Conservation (phyloP, 2,888 invertebrate species). For the Drosophila subquinaria region DNA sequence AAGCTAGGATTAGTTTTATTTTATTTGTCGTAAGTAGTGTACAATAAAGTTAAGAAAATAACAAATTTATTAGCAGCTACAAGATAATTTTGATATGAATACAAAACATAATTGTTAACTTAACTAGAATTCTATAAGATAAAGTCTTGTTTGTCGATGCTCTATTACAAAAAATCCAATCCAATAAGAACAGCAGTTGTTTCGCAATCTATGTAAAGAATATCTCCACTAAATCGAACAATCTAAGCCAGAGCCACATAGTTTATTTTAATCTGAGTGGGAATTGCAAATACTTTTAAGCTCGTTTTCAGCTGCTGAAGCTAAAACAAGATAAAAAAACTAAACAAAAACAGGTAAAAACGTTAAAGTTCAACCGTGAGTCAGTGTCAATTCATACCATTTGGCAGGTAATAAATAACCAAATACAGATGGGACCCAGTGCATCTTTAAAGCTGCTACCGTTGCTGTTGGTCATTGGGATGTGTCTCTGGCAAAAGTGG, state of each 20-base stretch:
- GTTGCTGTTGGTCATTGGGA: slow-evolving; percentile 6
- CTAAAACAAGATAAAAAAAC: not conserved
- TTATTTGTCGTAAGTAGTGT: not conserved
- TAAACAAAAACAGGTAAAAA: not conserved
- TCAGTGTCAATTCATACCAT: slow-evolving; percentile 24
- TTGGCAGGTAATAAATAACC: slow-evolving; percentile 42
- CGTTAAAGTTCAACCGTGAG: slow-evolving; percentile 7
- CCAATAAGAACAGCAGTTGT: not conserved
- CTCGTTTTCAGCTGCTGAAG: not conserved
- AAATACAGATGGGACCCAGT: slow-evolving; percentile 9
- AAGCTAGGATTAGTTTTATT: not conserved
- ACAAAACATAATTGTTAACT: not conserved
- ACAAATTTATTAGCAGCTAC: not conserved
- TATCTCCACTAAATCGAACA: not conserved
- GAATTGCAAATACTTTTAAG: not conserved
- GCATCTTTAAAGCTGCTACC: slow-evolving; percentile 10
- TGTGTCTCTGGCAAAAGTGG: not conserved
- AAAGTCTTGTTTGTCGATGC: not conserved
- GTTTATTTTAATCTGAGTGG: slow-evolving; percentile 1
- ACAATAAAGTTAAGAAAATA: not conserved
- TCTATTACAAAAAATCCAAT: not conserved
- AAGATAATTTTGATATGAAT: not conserved
- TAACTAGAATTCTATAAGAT: not conserved
- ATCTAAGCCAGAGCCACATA: not conserved
- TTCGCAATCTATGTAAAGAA: not conserved